Base-by-base conservation (phyloP, 2,113 vertebrate genomes). In the Rhinopomastus cyanomelas region DNA sequence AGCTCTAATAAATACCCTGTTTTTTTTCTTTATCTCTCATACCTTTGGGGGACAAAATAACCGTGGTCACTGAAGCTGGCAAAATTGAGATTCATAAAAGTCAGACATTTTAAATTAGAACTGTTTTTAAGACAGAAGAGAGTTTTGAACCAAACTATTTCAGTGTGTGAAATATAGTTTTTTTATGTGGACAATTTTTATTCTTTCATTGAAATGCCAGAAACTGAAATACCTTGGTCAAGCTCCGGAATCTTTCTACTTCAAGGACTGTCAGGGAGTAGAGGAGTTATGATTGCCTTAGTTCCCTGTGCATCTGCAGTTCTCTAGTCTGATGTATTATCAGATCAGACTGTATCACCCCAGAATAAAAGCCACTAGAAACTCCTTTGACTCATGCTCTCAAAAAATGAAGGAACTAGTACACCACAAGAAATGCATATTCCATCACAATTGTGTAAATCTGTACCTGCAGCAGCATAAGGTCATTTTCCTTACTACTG, bases 391-490 rank as follows among this genome's bases (percentile, higher is more conserved):
- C 25, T 77, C 16, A n/a, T n/a, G 5, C 8, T 30, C 15, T 44
- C 8, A 51, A 5, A 57, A 36, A 60, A 62, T 17, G 25, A 85
- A 61, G 19, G 88, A 86, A 46, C 30, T 9, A 16, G 3, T 34
- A 32, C 8, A 32, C 5, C 2, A 1, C 13, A 39, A 37, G 7
- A 60, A 34, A 48, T 30, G 6, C 11, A 18, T 69, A 60, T 81
- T 72, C 20, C 4, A 2, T 26, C 62, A 55, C 2, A 48, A 39
- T 57, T 48, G 4, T 12, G 10, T 76, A 62, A 39, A 7, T 73
- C 32, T 55, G 2, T 97, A 97, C 97, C 97, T 96, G 48, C 36
- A 98, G 22, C 75, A 98, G 96, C 91, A 97, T 95, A 48, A 98
- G 78, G 75, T 98, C 97, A 1, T 96, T 81, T 66, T 96, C 89